A percentile compares a stretch with the other conserved stretches of the same genome.
Conservation (phyloP, 1,140 invertebrate genomes). For the Pachyrhynchus sulphureomaculatus region DNA sequence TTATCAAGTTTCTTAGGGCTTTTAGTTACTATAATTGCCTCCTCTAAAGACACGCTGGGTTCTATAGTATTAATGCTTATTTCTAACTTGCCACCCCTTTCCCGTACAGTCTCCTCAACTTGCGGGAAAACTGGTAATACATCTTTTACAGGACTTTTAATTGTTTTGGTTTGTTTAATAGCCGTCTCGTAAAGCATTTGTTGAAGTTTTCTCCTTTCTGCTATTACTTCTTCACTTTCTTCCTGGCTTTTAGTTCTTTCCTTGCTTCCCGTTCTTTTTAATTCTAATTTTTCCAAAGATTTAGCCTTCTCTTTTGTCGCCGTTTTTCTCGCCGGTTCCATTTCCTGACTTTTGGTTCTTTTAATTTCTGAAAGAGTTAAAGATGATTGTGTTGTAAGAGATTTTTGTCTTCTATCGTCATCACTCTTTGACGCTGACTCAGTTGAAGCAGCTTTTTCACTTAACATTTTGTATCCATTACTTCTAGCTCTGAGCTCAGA, state of each 20-base stretch:
- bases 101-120: slow-evolving; percentile 61
- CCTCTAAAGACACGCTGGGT: slow-evolving; percentile 46
- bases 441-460: slow-evolving; percentile 25
- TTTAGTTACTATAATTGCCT: slow-evolving; percentile 64
- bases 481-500: neutral
- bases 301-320: slow-evolving; percentile 64
- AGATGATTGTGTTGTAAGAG: slow-evolving; percentile 57
- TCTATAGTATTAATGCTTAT: slow-evolving; percentile 52
- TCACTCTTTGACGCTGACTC: slow-evolving; percentile 22
- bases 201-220: slow-evolving; percentile 67
- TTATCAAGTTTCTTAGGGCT: slow-evolving; percentile 68
- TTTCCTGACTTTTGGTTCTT: slow-evolving; percentile 63
- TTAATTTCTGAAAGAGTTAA: slow-evolving; percentile 58
- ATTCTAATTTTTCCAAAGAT: slow-evolving; percentile 64
- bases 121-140: slow-evolving; percentile 65
- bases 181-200: slow-evolving; percentile 71
- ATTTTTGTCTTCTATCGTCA: slow-evolving; percentile 25
- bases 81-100: slow-evolving; percentile 49
- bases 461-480: slow-evolving; percentile 9
- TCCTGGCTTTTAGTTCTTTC: slow-evolving; percentile 68
- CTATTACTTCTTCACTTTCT: slow-evolving; percentile 66
- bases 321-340: slow-evolving; percentile 57
- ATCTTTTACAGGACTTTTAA: slow-evolving; percentile 69
- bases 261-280: slow-evolving; percentile 61
- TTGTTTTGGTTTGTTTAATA: slow-evolving; percentile 67